Percentiles rank a stretch among this genome's conserved stretches.
Conservation (phyloP, 2,113 vertebrate species). For the Psophia crepitans region DNA sequence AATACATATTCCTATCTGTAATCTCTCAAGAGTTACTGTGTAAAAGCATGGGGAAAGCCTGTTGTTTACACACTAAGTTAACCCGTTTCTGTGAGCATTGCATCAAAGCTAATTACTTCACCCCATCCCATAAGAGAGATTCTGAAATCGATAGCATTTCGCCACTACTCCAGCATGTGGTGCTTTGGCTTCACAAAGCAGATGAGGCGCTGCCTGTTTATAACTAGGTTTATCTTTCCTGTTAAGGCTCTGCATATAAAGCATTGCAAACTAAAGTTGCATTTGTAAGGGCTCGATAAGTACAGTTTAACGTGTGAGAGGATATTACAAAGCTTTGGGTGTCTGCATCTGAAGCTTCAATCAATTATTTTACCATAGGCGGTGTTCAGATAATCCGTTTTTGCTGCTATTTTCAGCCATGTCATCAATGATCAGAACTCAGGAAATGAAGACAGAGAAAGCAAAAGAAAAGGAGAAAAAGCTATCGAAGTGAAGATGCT, state of each 20-base stretch:
- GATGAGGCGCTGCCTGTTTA: neutral
- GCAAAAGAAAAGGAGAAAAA: constrained; percentile 67
- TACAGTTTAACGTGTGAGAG: neutral
- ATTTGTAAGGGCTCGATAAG: neutral
- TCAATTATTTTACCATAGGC: neutral
- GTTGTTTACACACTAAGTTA: neutral
- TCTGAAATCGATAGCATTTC: neutral
- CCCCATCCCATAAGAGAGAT: neutral
- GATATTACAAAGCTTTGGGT: neutral
- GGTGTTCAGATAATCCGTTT: neutral
- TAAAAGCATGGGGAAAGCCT: neutral
- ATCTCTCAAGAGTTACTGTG: neutral
- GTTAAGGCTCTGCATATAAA: neutral
- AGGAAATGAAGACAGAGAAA: constrained; percentile 65
- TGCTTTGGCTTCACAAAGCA: neutral
- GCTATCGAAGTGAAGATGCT: constrained; percentile 57
- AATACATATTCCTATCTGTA: neutral
- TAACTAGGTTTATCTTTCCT: neutral
- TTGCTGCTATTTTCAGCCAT: constrained; percentile 69
- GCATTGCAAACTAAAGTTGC: neutral
- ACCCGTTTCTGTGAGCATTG: accelerated
- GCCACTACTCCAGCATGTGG: neutral
- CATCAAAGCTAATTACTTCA: neutral
- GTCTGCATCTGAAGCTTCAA: neutral
- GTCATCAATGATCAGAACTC: constrained; percentile 64